Base-by-base conservation (phyloP, 2,888 invertebrate genomes). In the Melitaea athalia region DNA sequence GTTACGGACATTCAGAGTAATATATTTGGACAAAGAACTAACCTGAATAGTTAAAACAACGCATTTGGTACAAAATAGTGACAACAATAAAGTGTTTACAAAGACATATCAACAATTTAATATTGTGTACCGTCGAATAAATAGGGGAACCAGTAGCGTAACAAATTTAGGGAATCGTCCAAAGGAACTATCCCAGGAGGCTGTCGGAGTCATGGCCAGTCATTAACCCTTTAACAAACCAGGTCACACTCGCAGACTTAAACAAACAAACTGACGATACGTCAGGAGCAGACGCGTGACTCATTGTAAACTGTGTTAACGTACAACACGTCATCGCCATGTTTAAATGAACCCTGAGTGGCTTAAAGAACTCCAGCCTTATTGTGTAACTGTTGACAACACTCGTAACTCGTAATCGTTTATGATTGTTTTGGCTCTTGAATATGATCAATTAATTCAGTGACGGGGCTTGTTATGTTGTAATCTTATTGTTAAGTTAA, bases 151-250 rank as follows among this genome's bases (percentile, higher is more conserved):
- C 43, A 31, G 52, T 52, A 31, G 38, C 50, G 57, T 53, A 59
- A 62, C 33, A 57, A 65, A 33, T 68, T 68, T 57, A 67, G 59
- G 66, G 66, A 84, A 80, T 76, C 76, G 77, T 81, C 83, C 81
- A 82, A 84, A 85, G 77, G 85, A 82, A 82, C 79, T 84, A 80
- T 82, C 81, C 76, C 78, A 70, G 78, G 80, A 81, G 82, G 77
- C 75, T 73, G 74, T 77, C 77, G 80, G 80, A 87, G 88, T 86
- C 89, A 87, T 83, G 85, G 87, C 75, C 88, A 87, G 85, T 84
- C 88, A 78, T 87, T 88, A 86, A 89, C 88, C 88, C 83, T 80
- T 77, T 81, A 86, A 87, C 87, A 86, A 87, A 87, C 85, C 83
- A 85, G 87, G 85, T 76, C 87, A 85, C 85, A 85, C 85, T 86